phyloP scores from a whole-genome alignment of 2,888 invertebrate species.

The Agrilus cyanescens region DNA sequence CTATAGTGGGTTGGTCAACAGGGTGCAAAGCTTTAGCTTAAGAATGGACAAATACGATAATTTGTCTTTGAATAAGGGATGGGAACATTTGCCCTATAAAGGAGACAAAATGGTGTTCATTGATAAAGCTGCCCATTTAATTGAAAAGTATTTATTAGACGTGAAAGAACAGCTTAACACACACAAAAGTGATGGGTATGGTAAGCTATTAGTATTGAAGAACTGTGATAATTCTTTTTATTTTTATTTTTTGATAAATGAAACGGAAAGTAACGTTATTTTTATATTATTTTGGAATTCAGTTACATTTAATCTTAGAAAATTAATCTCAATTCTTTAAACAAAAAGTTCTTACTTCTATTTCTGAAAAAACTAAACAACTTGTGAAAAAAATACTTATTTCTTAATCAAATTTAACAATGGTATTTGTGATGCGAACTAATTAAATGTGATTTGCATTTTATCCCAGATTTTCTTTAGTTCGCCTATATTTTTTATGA shows the following conservation, averaged over 20 bases:
- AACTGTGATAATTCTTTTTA: too few species aligned
- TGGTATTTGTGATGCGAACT: too few species aligned
- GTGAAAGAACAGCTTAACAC: slow-evolving; percentile 24
- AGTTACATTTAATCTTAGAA: too few species aligned
- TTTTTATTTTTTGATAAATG: not conserved
- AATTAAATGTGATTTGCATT: too few species aligned
- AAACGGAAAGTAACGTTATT: not conserved
- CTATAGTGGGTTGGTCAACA: slow-evolving; percentile 62
- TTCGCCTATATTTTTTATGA: too few species aligned
- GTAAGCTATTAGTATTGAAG: slow-evolving; percentile 15
- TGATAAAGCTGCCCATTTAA: slow-evolving; percentile 35
- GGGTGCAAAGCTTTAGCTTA: slow-evolving; percentile 46
- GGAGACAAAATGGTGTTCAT: slow-evolving; percentile 45
- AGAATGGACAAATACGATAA: slow-evolving; percentile 40
- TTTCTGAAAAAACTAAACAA: too few species aligned
- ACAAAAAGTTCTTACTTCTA: too few species aligned
- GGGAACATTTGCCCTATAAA: slow-evolving; percentile 52
- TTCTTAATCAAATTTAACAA: too few species aligned
- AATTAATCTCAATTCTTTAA: too few species aligned
- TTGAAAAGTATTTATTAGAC: slow-evolving; percentile 27
- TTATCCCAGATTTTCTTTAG: too few species aligned
- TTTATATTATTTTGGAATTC: too few species aligned
- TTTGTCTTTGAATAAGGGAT: slow-evolving; percentile 38
- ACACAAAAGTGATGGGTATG: slow-evolving; percentile 25
- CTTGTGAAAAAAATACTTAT: too few species aligned